Percentiles rank a stretch among this genome's conserved stretches.
These are phyloP conservation scores for Pempheris klunzingeri DNA, from an alignment of 2,797 vertebrate species.

Conservation along the genomic window DNA sequence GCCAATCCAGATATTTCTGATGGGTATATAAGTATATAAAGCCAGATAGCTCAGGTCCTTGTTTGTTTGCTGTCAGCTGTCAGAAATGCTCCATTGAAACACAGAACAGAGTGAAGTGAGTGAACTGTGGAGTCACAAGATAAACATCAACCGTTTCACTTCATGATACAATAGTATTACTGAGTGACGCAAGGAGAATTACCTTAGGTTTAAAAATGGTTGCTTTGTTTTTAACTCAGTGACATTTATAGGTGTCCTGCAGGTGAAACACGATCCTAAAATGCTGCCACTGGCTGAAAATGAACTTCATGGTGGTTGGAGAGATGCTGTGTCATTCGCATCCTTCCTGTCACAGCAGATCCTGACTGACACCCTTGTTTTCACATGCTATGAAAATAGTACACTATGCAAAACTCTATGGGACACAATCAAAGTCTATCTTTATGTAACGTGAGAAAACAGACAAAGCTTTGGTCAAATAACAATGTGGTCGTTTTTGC, in stretches of 20 bases:
- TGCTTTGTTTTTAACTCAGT: not conserved
- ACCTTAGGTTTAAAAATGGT: not conserved
- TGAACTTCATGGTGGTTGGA: not conserved
- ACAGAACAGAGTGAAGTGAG: not conserved
- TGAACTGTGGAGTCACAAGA: not conserved
- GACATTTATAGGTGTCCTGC: not conserved
- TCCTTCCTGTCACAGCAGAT: not conserved
- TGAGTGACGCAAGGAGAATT: not conserved
- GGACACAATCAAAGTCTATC: not conserved
- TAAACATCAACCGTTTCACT: conserved; percentile 3
- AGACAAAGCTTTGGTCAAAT: not conserved
- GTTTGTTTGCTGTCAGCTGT: conserved; percentile 8
- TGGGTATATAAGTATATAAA: not conserved
- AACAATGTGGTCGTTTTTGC: not conserved
- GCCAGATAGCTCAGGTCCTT: not conserved
- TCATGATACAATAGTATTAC: not conserved
- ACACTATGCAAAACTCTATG: not conserved
- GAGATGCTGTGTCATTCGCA: not conserved
- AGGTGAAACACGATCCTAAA: not conserved
- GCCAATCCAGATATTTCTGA: not conserved
- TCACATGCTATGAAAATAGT: not conserved
- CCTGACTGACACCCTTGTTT: not conserved
- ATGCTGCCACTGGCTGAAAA: not conserved
- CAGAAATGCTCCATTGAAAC: not conserved
- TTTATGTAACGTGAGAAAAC: not conserved